A percentile compares a stretch with the other conserved stretches of the same genome.
These are phyloP conservation scores for Sisor rabdophorus DNA, from an alignment of 2,113 vertebrate species.

Conservation along the genomic window DNA sequence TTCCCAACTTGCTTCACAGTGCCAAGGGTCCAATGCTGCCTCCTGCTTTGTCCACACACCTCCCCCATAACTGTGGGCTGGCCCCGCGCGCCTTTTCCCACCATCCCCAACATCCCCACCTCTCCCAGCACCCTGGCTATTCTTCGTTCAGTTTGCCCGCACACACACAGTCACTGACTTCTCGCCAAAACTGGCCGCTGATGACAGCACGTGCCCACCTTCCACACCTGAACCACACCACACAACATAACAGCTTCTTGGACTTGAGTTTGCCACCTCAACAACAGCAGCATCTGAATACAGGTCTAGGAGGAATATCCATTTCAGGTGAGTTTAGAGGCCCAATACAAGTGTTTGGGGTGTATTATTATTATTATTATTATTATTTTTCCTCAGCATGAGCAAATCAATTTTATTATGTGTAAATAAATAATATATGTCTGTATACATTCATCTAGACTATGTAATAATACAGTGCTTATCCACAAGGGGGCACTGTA, in stretches of 20 bases:
- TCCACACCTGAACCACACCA: conserved; percentile 69
- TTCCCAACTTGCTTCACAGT: conserved; percentile 11
- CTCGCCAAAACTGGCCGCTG: conserved; percentile 86
- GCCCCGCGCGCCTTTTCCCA: conserved; percentile 78
- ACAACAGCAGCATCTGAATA: conserved; percentile 84
- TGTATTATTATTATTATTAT: no score
- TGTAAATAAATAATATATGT: neutral
- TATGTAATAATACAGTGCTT: neutral
- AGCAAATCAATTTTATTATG: neutral
- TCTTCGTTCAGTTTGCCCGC: conserved; percentile 85
- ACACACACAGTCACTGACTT: conserved; percentile 76
- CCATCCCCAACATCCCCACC: conserved; percentile 78
- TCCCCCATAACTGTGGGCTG: conserved; percentile 74
- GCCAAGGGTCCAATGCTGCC: conserved; percentile 32
- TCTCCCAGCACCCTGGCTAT: conserved; percentile 80
- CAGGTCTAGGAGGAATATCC: conserved; percentile 85
- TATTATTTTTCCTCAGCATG: neutral
- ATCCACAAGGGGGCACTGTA: conserved; percentile 43
- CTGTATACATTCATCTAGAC: neutral
- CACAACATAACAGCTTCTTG: conserved; percentile 87
- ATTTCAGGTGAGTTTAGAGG: conserved; percentile 80
- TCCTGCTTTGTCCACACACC: conserved; percentile 58
- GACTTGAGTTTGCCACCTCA: conserved; percentile 83
- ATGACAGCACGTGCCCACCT: conserved; percentile 79
- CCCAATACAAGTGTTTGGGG: neutral